These are phyloP conservation scores for Harpagifer antarcticus DNA, from an alignment of 2,797 vertebrate species.

Conservation along the genomic window DNA sequence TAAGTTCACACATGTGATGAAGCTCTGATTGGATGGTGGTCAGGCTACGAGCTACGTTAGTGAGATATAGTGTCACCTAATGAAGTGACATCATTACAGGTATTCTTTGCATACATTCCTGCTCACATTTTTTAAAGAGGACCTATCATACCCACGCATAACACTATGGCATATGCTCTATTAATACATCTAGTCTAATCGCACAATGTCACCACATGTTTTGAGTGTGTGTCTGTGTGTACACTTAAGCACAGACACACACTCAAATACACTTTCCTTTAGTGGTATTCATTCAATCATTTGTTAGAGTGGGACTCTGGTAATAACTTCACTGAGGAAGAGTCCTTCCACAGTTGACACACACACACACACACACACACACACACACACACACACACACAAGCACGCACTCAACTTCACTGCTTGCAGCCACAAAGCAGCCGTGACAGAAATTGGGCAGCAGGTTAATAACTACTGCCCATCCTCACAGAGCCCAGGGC, in stretches of 20 bases:
- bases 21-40: neutral
- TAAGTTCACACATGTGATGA: neutral
- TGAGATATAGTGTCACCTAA: no score
- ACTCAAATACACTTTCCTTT: slow-evolving; percentile 19
- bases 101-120: no score
- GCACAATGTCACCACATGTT: no score
- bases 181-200: no score
- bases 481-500: slow-evolving; percentile 69
- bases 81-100: no score
- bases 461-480: slow-evolving; percentile 80
- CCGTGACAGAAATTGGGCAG: slow-evolving; percentile 78
- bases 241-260: no score
- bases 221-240: no score
- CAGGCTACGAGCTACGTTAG: no score
- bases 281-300: slow-evolving; percentile 64
- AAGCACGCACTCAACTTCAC: slow-evolving; percentile 46
- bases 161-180: no score
- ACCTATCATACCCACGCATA: no score
- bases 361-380: slow-evolving; percentile 34
- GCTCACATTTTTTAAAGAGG: no score
- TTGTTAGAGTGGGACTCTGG: slow-evolving; percentile 50
- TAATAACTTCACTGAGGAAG: slow-evolving; percentile 73
- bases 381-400: slow-evolving; percentile 12
- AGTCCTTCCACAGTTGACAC: slow-evolving; percentile 29
- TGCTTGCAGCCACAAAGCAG: slow-evolving; percentile 74